Evolutionary conservation across 2,113 vertebrate species (phyloP), one percentile per base, ranked within the genome.

Genomic region (Leucopsar rothschildi): DNA sequence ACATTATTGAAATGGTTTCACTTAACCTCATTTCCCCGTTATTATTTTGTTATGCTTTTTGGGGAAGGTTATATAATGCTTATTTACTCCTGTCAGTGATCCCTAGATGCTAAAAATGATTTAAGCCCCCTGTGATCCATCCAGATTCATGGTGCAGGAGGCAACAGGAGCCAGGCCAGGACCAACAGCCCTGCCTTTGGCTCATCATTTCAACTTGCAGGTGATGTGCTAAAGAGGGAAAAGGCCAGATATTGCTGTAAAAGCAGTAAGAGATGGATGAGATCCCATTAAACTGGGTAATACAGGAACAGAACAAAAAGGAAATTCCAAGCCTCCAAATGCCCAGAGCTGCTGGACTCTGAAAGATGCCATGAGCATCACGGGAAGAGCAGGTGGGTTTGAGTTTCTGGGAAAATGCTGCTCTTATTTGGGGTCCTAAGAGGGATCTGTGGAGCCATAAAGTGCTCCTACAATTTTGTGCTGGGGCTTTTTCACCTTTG

Each of bases 31-130:
- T 96, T 93, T 93, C 31, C 66, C 63, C 5, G 1, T 60, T 91
- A 53, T 64, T 80, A 92, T 92, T 94, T 77, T 65, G 92, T 93
- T 95, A 79, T 59, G 88, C 42, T 94, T 95, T 95, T 89, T 83
- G 82, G 63, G 73, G 81, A 71, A 55, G 83, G 81, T 82, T 89
- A 69, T 69, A 8, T 20, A 57, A 69, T n/a, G 45, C 39, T 82
- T 91, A 72, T 65, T 91, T 76, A 66, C 84, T 75, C 28, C 70
- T 52, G 66, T 28, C 60, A 35, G 65, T 2, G 53, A 65, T 87
- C 64, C 73, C 86, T 8, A 25, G 90, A 65, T 92, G 90, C 86
- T 84, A 40, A 56, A 65, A 76, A 14, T 10, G 33, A 68, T 88
- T 71, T 35, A 88, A 88, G 21, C 37, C 65, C 42, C 0, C 5